These are phyloP conservation scores for Merluccius polli DNA, from an alignment of 2,797 vertebrate genomes.

Conservation along the genomic window DNA sequence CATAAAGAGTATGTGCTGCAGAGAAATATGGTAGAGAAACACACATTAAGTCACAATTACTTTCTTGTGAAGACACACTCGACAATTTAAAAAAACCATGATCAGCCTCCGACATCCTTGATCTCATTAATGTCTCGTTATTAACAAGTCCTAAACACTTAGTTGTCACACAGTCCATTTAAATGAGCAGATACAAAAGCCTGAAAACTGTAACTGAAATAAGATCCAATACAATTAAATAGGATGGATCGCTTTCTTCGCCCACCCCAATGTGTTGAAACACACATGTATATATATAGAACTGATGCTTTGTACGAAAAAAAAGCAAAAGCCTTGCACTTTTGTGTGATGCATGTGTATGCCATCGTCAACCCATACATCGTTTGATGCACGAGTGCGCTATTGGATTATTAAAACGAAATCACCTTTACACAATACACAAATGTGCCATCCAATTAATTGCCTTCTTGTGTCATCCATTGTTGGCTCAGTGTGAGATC, in stretches of 20 bases:
- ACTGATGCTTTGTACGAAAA: background rate
- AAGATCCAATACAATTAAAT: background rate
- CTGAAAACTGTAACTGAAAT: background rate
- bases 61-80: background rate
- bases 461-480: background rate
- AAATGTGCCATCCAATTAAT: background rate
- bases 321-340: background rate
- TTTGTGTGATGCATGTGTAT: conserved; percentile 2
- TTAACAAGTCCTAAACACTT: background rate
- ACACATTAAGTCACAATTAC: background rate
- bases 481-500: background rate
- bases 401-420: background rate
- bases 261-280: background rate
- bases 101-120: background rate
- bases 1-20: background rate
- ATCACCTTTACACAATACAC: background rate
- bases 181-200: background rate
- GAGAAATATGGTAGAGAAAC: background rate
- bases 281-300: background rate
- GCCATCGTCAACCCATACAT: background rate
- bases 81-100: background rate
- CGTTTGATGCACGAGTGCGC: background rate
- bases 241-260: background rate
- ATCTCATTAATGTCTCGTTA: background rate
- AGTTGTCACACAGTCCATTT: background rate